A percentile compares a stretch with the other conserved stretches of the same genome.
These are phyloP conservation scores for Monochamus alternatus DNA, from an alignment of 2,888 invertebrate genomes.

Conservation along the genomic window DNA sequence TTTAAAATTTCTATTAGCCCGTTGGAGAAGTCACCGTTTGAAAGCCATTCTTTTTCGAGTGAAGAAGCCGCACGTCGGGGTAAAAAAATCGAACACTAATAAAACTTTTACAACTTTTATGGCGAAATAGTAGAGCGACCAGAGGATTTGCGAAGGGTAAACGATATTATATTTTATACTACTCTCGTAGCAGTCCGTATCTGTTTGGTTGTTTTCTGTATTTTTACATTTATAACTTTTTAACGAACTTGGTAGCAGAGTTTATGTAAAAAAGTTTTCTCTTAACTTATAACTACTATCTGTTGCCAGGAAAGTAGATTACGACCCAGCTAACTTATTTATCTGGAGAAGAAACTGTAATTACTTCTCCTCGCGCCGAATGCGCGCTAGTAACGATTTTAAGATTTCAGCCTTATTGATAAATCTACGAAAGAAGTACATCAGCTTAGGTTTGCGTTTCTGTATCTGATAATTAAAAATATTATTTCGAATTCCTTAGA, in stretches of 20 bases:
- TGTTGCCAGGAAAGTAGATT: constrained; percentile 2
- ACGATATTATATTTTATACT: constrained; percentile 23
- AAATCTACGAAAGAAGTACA: neutral
- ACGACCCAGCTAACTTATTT: neutral
- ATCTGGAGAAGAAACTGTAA: neutral
- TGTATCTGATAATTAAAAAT: too few species aligned
- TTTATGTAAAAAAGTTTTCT: constrained; percentile 11
- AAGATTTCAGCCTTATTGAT: neutral
- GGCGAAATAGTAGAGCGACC: constrained; percentile 9
- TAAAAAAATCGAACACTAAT: constrained; percentile 17
- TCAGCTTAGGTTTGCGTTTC: neutral
- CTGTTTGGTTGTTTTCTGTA: constrained; percentile 19
- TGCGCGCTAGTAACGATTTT: neutral
- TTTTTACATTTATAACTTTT: constrained; percentile 21
- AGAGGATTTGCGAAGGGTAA: constrained; percentile 10
- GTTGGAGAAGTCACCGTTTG: neutral
- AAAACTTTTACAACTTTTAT: constrained; percentile 18
- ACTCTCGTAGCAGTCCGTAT: constrained; percentile 11
- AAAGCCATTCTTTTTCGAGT: neutral
- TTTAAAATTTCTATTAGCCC: neutral
- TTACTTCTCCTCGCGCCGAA: neutral
- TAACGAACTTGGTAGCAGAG: constrained; percentile 2
- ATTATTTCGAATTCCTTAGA: too few species aligned
- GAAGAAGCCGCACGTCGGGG: neutral
- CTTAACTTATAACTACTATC: neutral